Evolutionary conservation across 2,888 invertebrate genomes (phyloP).

Genomic region (Callinectes sapidus): DNA sequence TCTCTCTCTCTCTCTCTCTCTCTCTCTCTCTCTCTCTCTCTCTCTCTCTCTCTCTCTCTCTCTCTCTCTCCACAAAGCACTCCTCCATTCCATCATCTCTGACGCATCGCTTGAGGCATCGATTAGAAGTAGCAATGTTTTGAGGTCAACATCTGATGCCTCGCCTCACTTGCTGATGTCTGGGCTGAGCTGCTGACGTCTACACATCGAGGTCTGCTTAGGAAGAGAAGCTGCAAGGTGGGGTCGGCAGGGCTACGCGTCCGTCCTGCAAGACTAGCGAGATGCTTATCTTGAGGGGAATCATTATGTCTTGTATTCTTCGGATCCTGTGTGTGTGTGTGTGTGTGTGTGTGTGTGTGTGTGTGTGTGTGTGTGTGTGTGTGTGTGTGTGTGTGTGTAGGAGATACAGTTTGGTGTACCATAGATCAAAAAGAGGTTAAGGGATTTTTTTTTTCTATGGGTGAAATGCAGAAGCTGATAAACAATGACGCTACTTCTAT

Average conservation of each 20-base stretch:
- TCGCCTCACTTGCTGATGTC: slow-evolving; percentile 41
- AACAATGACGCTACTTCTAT: too few species aligned
- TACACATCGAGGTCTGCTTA: slow-evolving; percentile 61
- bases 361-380: slow-evolving; percentile 41
- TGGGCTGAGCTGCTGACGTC: slow-evolving; percentile 54
- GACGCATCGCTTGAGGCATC: background rate
- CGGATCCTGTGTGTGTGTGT: slow-evolving; percentile 8
- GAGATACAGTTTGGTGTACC: too few species aligned
- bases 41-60: slow-evolving; percentile 27
- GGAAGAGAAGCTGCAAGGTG: slow-evolving; percentile 14
- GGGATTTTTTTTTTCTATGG: background rate
- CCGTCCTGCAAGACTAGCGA: background rate
- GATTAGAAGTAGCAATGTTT: slow-evolving; percentile 5
- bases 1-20: slow-evolving; percentile 42
- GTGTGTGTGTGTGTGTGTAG: slow-evolving; percentile 24
- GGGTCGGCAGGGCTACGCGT: background rate
- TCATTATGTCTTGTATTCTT: slow-evolving; percentile 4
- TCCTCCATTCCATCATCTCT: slow-evolving; percentile 23
- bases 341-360: slow-evolving; percentile 44
- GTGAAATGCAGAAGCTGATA: too few species aligned
- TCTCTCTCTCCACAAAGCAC: background rate
- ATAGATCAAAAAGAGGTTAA: background rate
- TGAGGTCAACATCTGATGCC: slow-evolving; percentile 41
- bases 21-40: slow-evolving; percentile 39
- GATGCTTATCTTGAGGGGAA: slow-evolving; percentile 3